Evolutionary conservation across 2,888 invertebrate species (phyloP).

Genomic region (Stenichneumon culpator): DNA sequence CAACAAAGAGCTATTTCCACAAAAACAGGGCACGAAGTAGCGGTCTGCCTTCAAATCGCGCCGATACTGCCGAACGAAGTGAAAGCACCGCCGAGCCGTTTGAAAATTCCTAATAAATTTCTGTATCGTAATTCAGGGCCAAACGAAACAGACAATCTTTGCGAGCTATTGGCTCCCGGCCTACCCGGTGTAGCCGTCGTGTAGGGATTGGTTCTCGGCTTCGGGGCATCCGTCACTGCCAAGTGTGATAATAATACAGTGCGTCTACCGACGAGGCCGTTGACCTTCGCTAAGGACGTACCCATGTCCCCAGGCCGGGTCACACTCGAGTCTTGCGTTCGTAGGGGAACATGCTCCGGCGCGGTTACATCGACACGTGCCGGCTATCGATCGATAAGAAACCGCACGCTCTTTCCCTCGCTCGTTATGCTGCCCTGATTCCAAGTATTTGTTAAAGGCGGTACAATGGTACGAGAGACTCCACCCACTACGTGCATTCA

Average conservation of each 20-base stretch:
- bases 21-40: neutral
- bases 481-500: neutral
- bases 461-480: constrained; percentile 78
- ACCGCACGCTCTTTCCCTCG: constrained; percentile 16
- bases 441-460: constrained; percentile 83
- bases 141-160: neutral
- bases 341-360: constrained; percentile 77
- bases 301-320: constrained; percentile 83
- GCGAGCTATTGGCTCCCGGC: neutral
- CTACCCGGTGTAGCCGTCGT: neutral
- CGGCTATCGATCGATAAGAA: constrained; percentile 67
- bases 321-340: constrained; percentile 82
- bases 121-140: neutral
- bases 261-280: constrained; percentile 70
- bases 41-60: neutral
- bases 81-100: neutral
- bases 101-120: neutral
- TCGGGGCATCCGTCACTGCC: constrained; percentile 46
- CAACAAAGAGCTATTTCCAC: too few relatives aligned
- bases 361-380: constrained; percentile 71
- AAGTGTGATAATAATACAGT: constrained; percentile 50
- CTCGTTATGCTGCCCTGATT: constrained; percentile 77
- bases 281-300: constrained; percentile 81
- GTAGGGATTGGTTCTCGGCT: constrained; percentile 3
- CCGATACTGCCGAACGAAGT: neutral